Conservation (phyloP, 2,113 vertebrate species). For the Xerus inauris region DNA sequence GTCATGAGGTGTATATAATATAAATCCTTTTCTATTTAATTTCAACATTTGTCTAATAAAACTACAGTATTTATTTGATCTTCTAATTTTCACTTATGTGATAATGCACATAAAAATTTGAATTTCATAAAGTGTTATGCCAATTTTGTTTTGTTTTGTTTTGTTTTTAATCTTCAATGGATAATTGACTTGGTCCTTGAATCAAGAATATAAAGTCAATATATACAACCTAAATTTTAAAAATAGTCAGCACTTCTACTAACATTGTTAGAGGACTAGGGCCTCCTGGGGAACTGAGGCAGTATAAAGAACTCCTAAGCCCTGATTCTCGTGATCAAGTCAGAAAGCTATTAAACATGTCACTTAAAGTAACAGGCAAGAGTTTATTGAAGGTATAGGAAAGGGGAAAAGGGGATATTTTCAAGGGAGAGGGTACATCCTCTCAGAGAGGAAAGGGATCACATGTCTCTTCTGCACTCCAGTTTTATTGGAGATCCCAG, state of each 20-base stretch:
- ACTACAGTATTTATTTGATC: not conserved
- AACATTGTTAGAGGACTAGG: not conserved
- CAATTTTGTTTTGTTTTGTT: not conserved
- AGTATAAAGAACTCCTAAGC: too few relatives aligned
- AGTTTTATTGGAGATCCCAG: too few relatives aligned
- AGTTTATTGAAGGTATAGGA: too few relatives aligned
- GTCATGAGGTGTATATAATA: not conserved
- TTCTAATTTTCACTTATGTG: not conserved
- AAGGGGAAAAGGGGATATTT: too few relatives aligned
- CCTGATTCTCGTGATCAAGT: too few relatives aligned
- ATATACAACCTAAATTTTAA: not conserved
- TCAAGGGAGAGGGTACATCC: too few relatives aligned
- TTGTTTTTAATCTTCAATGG: not conserved
- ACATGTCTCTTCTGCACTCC: too few relatives aligned
- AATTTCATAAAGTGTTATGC: not conserved
- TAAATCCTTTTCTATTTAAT: not conserved
- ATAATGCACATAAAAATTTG: not conserved
- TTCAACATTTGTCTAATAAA: not conserved
- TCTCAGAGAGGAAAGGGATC: too few relatives aligned
- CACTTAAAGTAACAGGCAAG: too few relatives aligned
- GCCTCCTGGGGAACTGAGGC: too few relatives aligned
- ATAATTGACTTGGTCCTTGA: not conserved
- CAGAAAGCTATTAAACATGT: too few relatives aligned
- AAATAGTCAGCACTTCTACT: not conserved
- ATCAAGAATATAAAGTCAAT: not conserved